phyloP scores from a whole-genome alignment of 2,888 invertebrate genomes.

The Nephrotoma guestfalica region DNA sequence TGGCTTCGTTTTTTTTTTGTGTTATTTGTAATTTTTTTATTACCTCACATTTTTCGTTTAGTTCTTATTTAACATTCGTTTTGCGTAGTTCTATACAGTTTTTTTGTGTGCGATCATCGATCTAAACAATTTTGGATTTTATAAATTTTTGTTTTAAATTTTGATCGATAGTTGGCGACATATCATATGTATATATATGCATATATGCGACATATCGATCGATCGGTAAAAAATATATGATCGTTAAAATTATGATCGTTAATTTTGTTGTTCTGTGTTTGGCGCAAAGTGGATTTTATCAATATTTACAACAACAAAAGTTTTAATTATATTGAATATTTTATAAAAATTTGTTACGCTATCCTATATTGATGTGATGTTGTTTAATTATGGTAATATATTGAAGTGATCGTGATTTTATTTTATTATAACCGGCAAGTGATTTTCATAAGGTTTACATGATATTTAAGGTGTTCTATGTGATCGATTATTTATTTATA shows the following conservation, averaged over 20 bases:
- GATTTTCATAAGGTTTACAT: not conserved
- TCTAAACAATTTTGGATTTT: not conserved
- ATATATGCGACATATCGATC: not conserved
- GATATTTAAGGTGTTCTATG: not conserved
- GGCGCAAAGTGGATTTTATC: not conserved
- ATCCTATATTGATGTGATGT: not conserved
- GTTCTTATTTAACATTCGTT: constrained; percentile 6
- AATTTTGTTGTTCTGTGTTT: not conserved
- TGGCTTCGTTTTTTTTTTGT: not conserved
- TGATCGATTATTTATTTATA: not conserved
- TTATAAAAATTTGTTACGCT: not conserved
- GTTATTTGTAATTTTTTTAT: not conserved
- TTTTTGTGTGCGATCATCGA: not conserved
- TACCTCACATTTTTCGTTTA: constrained; percentile 3
- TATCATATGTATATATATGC: no score
- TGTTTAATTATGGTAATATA: not conserved
- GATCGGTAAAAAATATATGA: not conserved
- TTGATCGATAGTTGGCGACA: not conserved
- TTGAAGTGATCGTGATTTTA: not conserved
- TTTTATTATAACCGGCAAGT: not conserved
- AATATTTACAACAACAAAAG: not conserved
- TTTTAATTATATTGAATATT: not conserved
- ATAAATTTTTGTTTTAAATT: not conserved
- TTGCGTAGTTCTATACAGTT: constrained; percentile 1
- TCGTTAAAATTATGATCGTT: not conserved